Base-by-base conservation (phyloP, 2,888 invertebrate genomes). In the Pseudococcus viburni region DNA sequence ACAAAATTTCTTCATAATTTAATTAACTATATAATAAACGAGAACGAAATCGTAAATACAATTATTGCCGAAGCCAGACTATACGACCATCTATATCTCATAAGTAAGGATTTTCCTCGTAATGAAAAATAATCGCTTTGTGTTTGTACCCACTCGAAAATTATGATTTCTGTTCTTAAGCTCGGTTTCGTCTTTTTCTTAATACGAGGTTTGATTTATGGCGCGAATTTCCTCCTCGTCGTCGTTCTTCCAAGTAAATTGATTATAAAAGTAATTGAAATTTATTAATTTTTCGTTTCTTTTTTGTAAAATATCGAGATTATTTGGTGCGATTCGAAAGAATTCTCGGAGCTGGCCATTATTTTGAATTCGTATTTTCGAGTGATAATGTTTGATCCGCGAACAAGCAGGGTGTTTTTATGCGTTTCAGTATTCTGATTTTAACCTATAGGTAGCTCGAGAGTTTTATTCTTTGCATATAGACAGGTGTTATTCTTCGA, bases 1-100 rank as follows among this genome's bases (percentile, higher is more conserved):
- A 80, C 17, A 87, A 87, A 73, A 86, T 42, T 51, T 83, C 46
- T 19, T 83, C 83, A 88, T 88, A 88, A 88, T 88, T 88, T 80
- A 73, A 88, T 88, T 80, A 80, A 73, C 86, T 19, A 46, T 83
- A 19, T 46, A 83, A 83, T 46, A 83, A 46, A 83, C 80, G 80
- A 83, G 46, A 83, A 83, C 19, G 80, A 83, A 83, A 83, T 83
- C 80, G 80, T 83, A 46, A 46, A 73, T 73, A 73, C 33, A 39
- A 73, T 73, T 73, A 73, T 64, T 64, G 64, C 22, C 64, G 64
- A 64, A 77, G 33, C 39, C 77, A 39, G 17, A 77, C 77, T 64
- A 22, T 22, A 64, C 42, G 42, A 42, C 42, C 42, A 64, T 11
- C 22, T 64, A 55, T 55, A 55, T 64, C 42, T 19, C 59, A n/a